Percentiles rank a stretch among this genome's conserved stretches.
Conservation (phyloP, 2,888 invertebrate species). For the Bombyx huttoni region DNA sequence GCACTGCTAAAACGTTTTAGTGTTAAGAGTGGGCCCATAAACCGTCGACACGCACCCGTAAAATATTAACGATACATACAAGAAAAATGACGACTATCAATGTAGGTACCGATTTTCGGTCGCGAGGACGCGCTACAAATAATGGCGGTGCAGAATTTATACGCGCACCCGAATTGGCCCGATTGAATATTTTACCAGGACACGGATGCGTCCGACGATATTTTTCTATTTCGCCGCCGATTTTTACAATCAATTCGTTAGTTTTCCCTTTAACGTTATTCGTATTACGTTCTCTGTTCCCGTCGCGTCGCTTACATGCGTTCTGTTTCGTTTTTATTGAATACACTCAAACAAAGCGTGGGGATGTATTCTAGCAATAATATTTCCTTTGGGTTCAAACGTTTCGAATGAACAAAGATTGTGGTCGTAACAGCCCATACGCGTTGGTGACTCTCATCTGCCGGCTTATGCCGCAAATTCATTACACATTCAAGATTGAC, state of each 20-base stretch:
- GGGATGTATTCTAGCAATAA: too few species aligned
- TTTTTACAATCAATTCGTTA: conserved; percentile 70
- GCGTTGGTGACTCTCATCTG: too few species aligned
- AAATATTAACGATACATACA: conserved; percentile 70
- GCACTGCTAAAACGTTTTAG: conserved; percentile 69
- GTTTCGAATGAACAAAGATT: too few species aligned
- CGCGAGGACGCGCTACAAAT: conserved; percentile 66
- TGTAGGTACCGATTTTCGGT: conserved; percentile 67
- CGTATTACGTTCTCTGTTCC: conserved; percentile 26
- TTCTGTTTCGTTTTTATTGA: conserved; percentile 14
- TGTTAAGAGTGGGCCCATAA: conserved; percentile 70
- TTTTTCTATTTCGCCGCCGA: conserved; percentile 68
- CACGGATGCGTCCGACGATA: conserved; percentile 66
- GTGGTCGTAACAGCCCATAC: too few species aligned
- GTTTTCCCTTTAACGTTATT: conserved; percentile 66
- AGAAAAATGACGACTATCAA: conserved; percentile 71
- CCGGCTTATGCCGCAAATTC: too few species aligned
- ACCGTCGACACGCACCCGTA: conserved; percentile 69
- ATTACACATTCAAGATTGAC: too few species aligned
- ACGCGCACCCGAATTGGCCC: conserved; percentile 67
- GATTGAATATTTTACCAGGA: conserved; percentile 72
- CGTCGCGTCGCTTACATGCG: conserved; percentile 4
- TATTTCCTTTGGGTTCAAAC: too few species aligned
- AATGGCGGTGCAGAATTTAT: conserved; percentile 66
- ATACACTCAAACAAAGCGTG: too few species aligned